Evolutionary conservation across 2,113 vertebrate genomes (phyloP).

Genomic region (Leptodactylus fuscus): DNA sequence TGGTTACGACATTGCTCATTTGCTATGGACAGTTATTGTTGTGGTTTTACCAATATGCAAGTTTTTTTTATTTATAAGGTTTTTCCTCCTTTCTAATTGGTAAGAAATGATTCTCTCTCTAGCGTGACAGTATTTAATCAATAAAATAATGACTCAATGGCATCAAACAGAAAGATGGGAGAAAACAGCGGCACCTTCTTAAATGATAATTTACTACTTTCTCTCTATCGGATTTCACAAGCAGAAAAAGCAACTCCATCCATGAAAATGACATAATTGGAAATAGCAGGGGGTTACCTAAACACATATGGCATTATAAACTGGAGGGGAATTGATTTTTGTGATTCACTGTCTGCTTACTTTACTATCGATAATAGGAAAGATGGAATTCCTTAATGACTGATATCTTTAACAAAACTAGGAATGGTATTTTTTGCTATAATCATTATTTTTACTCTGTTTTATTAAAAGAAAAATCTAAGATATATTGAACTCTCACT

Average conservation of each 20-base stretch:
- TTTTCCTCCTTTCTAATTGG: slow-evolving; percentile 28
- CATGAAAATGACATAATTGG: slow-evolving; percentile 54
- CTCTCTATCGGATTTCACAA: slow-evolving; percentile 33
- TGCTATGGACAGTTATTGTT: not conserved
- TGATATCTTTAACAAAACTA: not conserved
- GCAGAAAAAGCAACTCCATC: slow-evolving; percentile 46
- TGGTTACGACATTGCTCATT: not conserved
- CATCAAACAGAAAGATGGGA: slow-evolving; percentile 37
- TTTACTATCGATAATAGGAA: slow-evolving; percentile 19
- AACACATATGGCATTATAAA: slow-evolving; percentile 48
- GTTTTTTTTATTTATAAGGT: slow-evolving; percentile 27
- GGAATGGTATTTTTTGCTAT: not conserved
- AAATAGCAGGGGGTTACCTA: slow-evolving; percentile 53
- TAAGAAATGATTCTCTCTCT: slow-evolving; percentile 36
- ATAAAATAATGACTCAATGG: slow-evolving; percentile 53
- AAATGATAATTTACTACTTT: slow-evolving; percentile 55
- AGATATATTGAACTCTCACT: not conserved
- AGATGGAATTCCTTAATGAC: slow-evolving; percentile 11
- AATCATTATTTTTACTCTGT: not conserved
- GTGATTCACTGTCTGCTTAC: slow-evolving; percentile 10
- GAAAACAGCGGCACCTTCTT: slow-evolving; percentile 40
- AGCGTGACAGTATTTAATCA: slow-evolving; percentile 45
- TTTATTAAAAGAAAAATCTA: not conserved
- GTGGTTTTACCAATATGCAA: slow-evolving; percentile 30
- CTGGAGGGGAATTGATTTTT: slow-evolving; percentile 45